Evolutionary conservation across 1,140 invertebrate genomes (phyloP).

Genomic region (Bombus sylvicola): DNA sequence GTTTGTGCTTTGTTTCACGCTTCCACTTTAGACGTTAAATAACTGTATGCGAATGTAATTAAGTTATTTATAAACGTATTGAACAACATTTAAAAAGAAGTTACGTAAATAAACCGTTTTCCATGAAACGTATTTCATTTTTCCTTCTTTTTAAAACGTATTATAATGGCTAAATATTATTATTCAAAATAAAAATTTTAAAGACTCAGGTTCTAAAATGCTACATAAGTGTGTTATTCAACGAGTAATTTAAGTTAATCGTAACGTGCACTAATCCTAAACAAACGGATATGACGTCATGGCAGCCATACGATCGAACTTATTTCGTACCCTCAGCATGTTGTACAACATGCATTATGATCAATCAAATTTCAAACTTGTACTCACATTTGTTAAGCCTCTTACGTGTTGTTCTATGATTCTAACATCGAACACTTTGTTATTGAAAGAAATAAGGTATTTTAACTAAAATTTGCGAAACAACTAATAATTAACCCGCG

Average conservation of each 20-base stretch:
- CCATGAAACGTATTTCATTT: not conserved
- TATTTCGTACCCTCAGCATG: constrained; percentile 1
- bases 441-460: not conserved
- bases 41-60: not conserved
- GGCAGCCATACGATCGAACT: constrained; percentile 32
- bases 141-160: too few relatives aligned
- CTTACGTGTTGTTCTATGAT: not conserved
- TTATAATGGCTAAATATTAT: not conserved
- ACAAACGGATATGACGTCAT: constrained; percentile 48
- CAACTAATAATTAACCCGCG: not conserved
- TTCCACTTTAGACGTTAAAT: not conserved
- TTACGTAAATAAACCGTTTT: too few relatives aligned
- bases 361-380: not conserved
- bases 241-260: not conserved
- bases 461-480: not conserved
- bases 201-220: not conserved
- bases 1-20: not conserved
- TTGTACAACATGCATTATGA: not conserved
- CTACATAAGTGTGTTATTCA: not conserved
- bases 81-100: too few relatives aligned
- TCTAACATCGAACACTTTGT: too few relatives aligned
- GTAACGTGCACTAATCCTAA: constrained; percentile 24
- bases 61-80: not conserved
- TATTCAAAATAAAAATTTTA: not conserved
- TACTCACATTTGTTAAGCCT: not conserved